These are phyloP conservation scores for Ischnus inquisitorius DNA, from an alignment of 2,888 invertebrate genomes.

Conservation along the genomic window DNA sequence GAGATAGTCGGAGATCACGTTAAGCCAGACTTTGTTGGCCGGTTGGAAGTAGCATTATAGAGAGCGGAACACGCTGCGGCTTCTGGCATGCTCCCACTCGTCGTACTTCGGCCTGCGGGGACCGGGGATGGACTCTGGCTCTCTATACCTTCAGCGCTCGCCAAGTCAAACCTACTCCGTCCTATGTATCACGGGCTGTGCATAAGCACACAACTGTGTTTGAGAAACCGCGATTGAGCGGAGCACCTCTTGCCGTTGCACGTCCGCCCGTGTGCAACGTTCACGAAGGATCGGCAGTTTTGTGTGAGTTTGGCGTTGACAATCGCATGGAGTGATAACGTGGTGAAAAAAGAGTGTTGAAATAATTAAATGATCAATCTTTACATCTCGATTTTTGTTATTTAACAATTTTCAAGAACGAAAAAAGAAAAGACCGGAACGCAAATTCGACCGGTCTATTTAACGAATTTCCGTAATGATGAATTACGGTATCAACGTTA, in stretches of 20 bases:
- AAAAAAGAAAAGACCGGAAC: too few species aligned
- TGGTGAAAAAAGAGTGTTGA: neutral
- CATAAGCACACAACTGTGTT: constrained; percentile 43
- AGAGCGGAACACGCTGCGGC: constrained; percentile 35
- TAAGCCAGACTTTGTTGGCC: constrained; percentile 59
- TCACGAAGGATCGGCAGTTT: constrained; percentile 2
- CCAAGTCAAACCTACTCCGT: constrained; percentile 48
- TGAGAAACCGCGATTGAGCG: constrained; percentile 57
- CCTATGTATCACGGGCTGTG: constrained; percentile 15
- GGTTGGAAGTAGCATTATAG: constrained; percentile 16
- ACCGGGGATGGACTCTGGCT: neutral
- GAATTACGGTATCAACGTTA: too few species aligned
- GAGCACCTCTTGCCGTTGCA: constrained; percentile 6
- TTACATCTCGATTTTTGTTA: too few species aligned
- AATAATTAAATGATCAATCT: too few species aligned
- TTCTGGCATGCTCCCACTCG: constrained; percentile 47
- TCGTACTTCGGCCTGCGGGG: neutral
- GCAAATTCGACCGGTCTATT: too few species aligned
- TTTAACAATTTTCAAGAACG: too few species aligned
- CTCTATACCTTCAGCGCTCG: constrained; percentile 34
- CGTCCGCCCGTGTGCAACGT: neutral
- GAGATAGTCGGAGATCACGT: constrained; percentile 49
- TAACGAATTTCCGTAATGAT: too few species aligned
- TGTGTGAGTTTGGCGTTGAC: neutral
- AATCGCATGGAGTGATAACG: too few species aligned